Conservation (phyloP, 2,888 invertebrate species). For the Drosophila seclusa region DNA sequence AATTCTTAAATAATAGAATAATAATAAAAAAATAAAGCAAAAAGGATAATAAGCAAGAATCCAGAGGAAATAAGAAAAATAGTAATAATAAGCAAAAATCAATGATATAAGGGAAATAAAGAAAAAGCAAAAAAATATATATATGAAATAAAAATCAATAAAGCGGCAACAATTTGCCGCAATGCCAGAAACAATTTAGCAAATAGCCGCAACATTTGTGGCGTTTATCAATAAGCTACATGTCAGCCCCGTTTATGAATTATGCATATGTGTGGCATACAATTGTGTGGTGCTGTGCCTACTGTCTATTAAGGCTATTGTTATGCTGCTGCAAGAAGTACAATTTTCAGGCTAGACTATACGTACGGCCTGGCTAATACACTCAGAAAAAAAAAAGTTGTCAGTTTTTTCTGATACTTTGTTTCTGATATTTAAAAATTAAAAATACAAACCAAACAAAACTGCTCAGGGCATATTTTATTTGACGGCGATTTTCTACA, state of each 20-base stretch:
- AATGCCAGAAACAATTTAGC: conserved; percentile 62
- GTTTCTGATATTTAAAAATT: no score
- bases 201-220: conserved; percentile 29
- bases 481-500: neutral
- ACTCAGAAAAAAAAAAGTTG: neutral
- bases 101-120: neutral
- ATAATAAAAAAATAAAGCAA: neutral
- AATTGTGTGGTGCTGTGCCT: conserved; percentile 47
- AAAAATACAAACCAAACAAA: no score
- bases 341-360: neutral
- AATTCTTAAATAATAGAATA: no score
- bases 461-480: neutral
- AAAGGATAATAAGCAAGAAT: neutral
- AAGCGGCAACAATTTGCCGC: conserved; percentile 37
- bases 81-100: neutral
- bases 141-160: conserved; percentile 34
- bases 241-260: conserved; percentile 53
- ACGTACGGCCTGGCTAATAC: neutral
- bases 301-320: conserved; percentile 59
- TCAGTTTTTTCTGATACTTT: no score
- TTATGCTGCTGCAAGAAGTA: conserved; percentile 36
- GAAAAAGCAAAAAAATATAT: neutral
- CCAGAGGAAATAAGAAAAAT: neutral
- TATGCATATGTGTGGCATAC: conserved; percentile 59
- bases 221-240: conserved; percentile 49